These are phyloP conservation scores for Antechinus stuartii DNA, from an alignment of 2,113 vertebrate genomes.

Conservation along the genomic window DNA sequence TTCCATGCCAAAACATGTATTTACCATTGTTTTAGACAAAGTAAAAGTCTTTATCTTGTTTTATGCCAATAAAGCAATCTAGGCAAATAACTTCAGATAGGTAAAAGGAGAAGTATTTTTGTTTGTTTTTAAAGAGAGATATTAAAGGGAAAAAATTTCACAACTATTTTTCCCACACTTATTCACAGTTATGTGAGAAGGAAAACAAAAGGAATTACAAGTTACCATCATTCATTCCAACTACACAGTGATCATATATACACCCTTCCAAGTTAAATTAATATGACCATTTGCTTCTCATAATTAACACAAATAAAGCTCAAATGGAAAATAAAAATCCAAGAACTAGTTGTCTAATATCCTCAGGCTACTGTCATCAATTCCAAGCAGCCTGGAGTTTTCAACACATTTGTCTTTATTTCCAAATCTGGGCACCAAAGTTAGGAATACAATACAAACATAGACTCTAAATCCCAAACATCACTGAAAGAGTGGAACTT, in stretches of 20 bases:
- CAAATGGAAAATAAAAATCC: not conserved
- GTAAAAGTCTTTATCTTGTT: conserved; percentile 4
- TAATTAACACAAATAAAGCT: not conserved
- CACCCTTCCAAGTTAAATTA: not conserved
- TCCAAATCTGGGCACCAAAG: not conserved
- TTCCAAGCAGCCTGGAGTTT: not conserved
- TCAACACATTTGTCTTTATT: conserved; percentile 7
- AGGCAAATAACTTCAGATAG: conserved; percentile 9
- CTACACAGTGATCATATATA: not conserved
- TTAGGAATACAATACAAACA: not conserved
- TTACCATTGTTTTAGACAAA: conserved; percentile 1
- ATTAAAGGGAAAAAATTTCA: not conserved
- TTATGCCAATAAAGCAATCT: not conserved
- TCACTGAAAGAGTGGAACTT: not conserved
- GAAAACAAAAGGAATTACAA: not conserved
- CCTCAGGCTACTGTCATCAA: not conserved
- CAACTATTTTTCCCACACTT: not conserved
- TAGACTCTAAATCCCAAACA: not conserved
- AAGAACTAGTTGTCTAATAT: not conserved
- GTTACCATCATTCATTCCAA: not conserved
- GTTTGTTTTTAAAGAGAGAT: not conserved
- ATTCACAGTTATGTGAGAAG: not conserved
- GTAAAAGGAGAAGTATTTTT: not conserved
- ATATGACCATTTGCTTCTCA: not conserved
- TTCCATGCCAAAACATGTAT: not conserved